These are phyloP conservation scores for Hyles lineata DNA, from an alignment of 2,888 invertebrate species.

Conservation along the genomic window DNA sequence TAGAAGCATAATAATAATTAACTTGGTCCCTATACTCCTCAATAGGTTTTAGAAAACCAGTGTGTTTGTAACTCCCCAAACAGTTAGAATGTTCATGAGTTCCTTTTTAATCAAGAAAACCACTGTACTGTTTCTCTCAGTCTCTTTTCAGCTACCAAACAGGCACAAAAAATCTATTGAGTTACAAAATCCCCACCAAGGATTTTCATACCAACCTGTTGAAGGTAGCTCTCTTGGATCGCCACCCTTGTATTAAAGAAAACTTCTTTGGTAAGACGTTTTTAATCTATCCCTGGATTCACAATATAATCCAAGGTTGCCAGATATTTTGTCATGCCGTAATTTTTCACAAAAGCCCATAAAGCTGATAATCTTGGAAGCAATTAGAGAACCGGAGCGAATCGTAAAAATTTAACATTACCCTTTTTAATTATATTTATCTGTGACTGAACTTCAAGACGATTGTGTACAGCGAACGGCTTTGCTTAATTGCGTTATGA, in stretches of 20 bases:
- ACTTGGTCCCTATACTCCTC: too few relatives aligned
- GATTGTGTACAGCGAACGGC: conserved; percentile 14
- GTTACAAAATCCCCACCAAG: too few relatives aligned
- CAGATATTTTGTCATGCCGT: conserved; percentile 41
- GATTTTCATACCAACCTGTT: too few relatives aligned
- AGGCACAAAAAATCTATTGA: too few relatives aligned
- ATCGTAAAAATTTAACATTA: conserved; percentile 37
- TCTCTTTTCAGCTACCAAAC: too few relatives aligned
- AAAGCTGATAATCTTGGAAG: conserved; percentile 43
- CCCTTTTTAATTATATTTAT: conserved; percentile 33
- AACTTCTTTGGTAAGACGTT: not conserved
- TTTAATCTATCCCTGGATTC: not conserved
- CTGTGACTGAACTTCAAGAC: conserved; percentile 21
- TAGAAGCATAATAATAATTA: too few relatives aligned
- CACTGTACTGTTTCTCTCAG: too few relatives aligned
- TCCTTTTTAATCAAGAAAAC: too few relatives aligned
- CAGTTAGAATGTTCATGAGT: too few relatives aligned
- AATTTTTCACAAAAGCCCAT: conserved; percentile 36
- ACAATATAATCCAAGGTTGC: conserved; percentile 37
- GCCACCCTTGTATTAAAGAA: not conserved
- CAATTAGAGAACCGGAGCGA: conserved; percentile 41
- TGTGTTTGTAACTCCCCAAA: too few relatives aligned
- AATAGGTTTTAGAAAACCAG: too few relatives aligned
- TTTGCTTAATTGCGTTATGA: conserved; percentile 38
- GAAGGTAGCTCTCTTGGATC: not conserved